A percentile compares a stretch with the other conserved stretches of the same genome.
Evolutionary conservation across 2,113 vertebrate genomes (phyloP).

Genomic region (Carollia perspicillata): DNA sequence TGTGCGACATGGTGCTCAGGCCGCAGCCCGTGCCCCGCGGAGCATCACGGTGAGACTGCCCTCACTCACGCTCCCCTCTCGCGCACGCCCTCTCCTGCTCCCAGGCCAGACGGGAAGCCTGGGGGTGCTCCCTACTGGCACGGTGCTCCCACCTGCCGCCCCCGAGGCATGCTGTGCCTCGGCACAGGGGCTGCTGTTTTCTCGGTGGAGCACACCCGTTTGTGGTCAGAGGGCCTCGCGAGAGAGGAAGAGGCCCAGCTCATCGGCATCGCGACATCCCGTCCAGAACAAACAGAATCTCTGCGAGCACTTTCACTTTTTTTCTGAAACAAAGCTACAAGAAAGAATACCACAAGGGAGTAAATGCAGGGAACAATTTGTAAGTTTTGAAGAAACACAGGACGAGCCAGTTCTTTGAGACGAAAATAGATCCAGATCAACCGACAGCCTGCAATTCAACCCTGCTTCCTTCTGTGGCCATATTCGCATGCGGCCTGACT

Average conservation of each 20-base stretch:
- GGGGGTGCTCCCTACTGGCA: not conserved
- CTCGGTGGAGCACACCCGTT: not conserved
- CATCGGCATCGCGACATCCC: not conserved
- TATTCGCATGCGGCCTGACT: not conserved
- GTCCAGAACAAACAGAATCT: constrained; percentile 7
- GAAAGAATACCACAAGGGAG: not conserved
- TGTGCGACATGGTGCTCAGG: not conserved
- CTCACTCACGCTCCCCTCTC: not conserved
- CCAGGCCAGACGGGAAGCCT: not conserved
- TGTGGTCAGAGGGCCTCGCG: not conserved
- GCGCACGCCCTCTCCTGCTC: not conserved
- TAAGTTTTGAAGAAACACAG: not conserved
- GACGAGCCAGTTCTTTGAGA: not conserved
- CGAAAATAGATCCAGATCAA: constrained; percentile 9
- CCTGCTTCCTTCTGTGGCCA: not conserved
- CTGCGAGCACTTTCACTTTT: not conserved
- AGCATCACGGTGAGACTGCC: not conserved
- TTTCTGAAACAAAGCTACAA: constrained; percentile 24
- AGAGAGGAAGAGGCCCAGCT: not conserved
- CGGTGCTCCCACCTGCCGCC: not conserved
- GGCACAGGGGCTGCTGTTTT: not conserved
- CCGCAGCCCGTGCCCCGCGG: not conserved
- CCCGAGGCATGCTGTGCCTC: not conserved
- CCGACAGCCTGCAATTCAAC: not conserved
- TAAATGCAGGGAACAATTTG: not conserved